Evolutionary conservation across 2,113 vertebrate species (phyloP).

Genomic region (Cisticola juncidis): DNA sequence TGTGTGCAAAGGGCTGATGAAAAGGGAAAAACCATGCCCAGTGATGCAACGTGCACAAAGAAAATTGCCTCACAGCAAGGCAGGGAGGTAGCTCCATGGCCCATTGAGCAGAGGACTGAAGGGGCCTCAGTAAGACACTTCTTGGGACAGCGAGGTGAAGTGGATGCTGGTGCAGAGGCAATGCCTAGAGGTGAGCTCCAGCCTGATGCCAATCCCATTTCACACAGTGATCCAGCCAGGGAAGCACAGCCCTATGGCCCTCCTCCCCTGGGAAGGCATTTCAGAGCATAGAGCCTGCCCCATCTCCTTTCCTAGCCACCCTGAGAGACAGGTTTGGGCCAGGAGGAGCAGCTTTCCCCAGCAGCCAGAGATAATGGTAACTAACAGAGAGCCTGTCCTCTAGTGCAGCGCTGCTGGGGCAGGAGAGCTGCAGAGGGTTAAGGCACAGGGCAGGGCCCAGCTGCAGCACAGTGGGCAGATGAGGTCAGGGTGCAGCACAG

Average conservation of each 20-base stretch:
- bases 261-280: background rate
- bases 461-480: background rate
- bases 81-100: background rate
- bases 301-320: background rate
- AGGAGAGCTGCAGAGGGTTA: background rate
- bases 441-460: background rate
- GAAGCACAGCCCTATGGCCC: fast-evolving
- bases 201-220: fast-evolving
- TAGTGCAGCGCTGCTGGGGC: background rate
- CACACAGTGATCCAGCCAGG: fast-evolving
- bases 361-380: no score
- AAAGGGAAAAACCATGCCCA: background rate
- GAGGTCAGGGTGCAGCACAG: background rate
- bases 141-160: background rate
- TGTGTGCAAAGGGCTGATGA: background rate
- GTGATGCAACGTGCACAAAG: background rate
- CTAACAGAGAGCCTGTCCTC: background rate
- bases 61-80: background rate
- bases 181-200: fast-evolving
- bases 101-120: background rate
- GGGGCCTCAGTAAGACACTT: background rate
- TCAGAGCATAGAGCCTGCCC: background rate
- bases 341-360: background rate
- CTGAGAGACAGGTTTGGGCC: background rate
- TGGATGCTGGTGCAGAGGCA: fast-evolving